Evolutionary conservation across 1,140 invertebrate species (phyloP), one percentile per base, ranked within the genome.

Genomic region (Bombus sylvicola): DNA sequence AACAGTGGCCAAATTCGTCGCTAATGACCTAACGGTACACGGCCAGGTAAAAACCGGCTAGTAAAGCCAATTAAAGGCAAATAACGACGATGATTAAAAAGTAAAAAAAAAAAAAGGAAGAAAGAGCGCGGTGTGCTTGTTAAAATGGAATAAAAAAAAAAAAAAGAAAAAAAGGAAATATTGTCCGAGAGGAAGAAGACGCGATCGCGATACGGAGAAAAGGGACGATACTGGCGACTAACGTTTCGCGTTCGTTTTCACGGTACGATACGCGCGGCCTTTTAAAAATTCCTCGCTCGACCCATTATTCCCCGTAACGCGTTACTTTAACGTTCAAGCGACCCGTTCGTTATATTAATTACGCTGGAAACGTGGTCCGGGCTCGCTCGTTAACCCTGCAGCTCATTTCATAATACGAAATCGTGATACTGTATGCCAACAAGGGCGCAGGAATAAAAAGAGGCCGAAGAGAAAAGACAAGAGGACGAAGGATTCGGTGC

Each of bases 281-380:
- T 53, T 47, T 39, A 39, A 75, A 75, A 57, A 75, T 53, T 53
- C 25, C 57, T 22, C 13, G 66, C n/a, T 47, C 39, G 62, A 64
- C 53, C 80, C 81, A 91, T 93, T 93, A 92, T 93, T 92, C 81
- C 83, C 77, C 53, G 71, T 89, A 88, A 89, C 87, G 86, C 88
- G 91, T 92, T 93, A 90, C 89, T 92, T 92, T 89, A 91, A 90
- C 89, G 81, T 90, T 92, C 87, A 87, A 86, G 85, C 81, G 85
- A 85, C 85, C 64, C 77, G 82, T 92, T 86, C 87, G 82, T 92
- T 91, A 90, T 88, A 92, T 90, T 92, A 92, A 93, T 93, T 92
- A 91, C 78, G 77, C 75, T 76, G 53, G 75, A 88, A 89, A 87
- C 83, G 81, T 84, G 84, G 78, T 34, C 69, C 72, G 69, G 34